Conservation (phyloP, 2,113 vertebrate genomes). For the Microcebus griseorufus region DNA sequence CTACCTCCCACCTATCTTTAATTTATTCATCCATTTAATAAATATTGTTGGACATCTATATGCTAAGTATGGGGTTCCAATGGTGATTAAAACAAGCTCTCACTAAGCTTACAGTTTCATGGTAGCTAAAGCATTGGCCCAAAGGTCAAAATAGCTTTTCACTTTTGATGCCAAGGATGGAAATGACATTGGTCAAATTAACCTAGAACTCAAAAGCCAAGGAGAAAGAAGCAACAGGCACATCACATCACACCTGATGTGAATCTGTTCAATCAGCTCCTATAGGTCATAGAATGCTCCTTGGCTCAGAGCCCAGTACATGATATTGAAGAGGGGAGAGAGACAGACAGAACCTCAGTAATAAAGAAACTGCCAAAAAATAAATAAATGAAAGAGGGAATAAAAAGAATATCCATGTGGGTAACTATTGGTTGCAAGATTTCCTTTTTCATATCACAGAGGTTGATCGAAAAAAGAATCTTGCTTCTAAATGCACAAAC, state of each 20-base stretch:
- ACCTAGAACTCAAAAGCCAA: neutral
- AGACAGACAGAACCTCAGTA: neutral
- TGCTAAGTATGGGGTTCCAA: neutral
- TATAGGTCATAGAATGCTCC: neutral
- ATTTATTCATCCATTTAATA: neutral
- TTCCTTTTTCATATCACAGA: neutral
- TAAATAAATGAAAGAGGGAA: neutral
- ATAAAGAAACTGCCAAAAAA: neutral
- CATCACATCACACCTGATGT: neutral
- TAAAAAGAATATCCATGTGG: neutral
- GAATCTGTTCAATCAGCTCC: neutral
- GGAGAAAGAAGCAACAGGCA: neutral
- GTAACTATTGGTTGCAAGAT: neutral
- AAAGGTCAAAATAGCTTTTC: neutral
- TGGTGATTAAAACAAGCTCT: neutral
- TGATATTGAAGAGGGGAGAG: neutral
- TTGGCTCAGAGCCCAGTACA: neutral
- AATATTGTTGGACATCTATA: neutral
- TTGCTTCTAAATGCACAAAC: slow-evolving; percentile 46
- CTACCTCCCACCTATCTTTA: neutral
- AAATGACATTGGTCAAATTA: neutral
- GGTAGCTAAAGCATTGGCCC: neutral
- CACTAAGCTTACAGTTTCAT: neutral
- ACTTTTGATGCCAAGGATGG: neutral
- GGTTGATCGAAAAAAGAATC: neutral